These are phyloP conservation scores for Leptopilina boulardi DNA, from an alignment of 1,140 invertebrate species.

Conservation along the genomic window DNA sequence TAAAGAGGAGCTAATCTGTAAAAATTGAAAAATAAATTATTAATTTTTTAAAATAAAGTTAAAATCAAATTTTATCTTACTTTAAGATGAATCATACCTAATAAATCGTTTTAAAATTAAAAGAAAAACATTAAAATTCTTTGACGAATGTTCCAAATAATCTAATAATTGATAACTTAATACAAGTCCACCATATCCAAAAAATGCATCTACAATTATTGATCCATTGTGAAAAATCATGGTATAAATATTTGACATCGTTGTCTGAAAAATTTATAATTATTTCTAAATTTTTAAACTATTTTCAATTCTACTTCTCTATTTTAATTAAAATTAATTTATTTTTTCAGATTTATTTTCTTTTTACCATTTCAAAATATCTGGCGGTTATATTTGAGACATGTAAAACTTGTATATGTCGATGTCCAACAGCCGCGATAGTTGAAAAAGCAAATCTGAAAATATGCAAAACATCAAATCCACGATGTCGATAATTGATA, in stretches of 20 bases:
- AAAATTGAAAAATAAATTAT: conserved; percentile 27
- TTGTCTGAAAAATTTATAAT: conserved; percentile 23
- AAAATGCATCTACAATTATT: conserved; percentile 66
- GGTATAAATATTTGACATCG: neutral
- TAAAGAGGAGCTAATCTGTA: conserved; percentile 71
- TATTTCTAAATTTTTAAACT: neutral
- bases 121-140: conserved; percentile 54
- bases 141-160: conserved; percentile 57
- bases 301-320: neutral
- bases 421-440: conserved; percentile 55
- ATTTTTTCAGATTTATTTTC: conserved; percentile 21
- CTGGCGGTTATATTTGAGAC: conserved; percentile 51
- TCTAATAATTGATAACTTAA: conserved; percentile 60
- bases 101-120: conserved; percentile 59
- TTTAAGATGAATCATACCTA: conserved; percentile 47
- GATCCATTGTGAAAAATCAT: conserved; percentile 63
- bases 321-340: neutral
- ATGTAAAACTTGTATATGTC: conserved; percentile 54
- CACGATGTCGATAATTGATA: conserved; percentile 50
- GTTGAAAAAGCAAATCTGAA: conserved; percentile 54
- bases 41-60: neutral
- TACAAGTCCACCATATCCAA: conserved; percentile 64
- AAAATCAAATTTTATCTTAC: neutral
- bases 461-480: conserved; percentile 57
- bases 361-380: conserved; percentile 55